Evolutionary conservation across 1,140 invertebrate species (phyloP).

Genomic region (Trachymyrmex cornetzi): DNA sequence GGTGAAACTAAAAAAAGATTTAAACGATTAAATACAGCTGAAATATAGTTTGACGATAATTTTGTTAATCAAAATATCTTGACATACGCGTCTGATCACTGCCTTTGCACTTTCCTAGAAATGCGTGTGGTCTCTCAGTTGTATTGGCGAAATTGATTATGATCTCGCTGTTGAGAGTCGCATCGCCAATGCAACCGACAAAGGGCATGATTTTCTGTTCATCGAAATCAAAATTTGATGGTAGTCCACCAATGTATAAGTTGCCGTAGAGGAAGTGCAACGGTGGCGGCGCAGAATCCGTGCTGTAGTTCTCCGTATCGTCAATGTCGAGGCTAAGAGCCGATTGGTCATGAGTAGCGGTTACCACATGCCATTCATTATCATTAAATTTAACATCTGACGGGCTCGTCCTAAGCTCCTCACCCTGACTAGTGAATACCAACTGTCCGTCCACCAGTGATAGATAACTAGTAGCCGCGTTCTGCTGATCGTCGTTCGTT

Average conservation of each 20-base stretch:
- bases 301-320: constrained; percentile 90
- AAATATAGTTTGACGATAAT: background rate
- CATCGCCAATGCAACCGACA: constrained; percentile 95
- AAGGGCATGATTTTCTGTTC: constrained; percentile 87
- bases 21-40: background rate
- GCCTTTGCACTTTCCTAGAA: constrained; percentile 89
- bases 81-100: constrained; percentile 70
- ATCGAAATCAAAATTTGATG: constrained; percentile 86
- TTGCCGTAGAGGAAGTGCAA: constrained; percentile 89
- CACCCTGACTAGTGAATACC: constrained; percentile 90
- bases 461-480: constrained; percentile 89
- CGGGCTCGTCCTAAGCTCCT: constrained; percentile 88
- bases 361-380: constrained; percentile 97
- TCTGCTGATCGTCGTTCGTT: constrained; percentile 88
- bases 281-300: constrained; percentile 87
- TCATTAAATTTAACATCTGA: constrained; percentile 92
- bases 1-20: constrained; percentile 55
- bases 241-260: constrained; percentile 95
- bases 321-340: constrained; percentile 93
- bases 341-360: constrained; percentile 90
- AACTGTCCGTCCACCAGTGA: constrained; percentile 91
- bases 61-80: background rate
- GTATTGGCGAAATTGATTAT: constrained; percentile 94
- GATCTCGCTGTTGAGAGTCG: constrained; percentile 93
- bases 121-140: constrained; percentile 88